Evolutionary conservation across 2,888 invertebrate species (phyloP).

Genomic region (Drosophila antonietae): DNA sequence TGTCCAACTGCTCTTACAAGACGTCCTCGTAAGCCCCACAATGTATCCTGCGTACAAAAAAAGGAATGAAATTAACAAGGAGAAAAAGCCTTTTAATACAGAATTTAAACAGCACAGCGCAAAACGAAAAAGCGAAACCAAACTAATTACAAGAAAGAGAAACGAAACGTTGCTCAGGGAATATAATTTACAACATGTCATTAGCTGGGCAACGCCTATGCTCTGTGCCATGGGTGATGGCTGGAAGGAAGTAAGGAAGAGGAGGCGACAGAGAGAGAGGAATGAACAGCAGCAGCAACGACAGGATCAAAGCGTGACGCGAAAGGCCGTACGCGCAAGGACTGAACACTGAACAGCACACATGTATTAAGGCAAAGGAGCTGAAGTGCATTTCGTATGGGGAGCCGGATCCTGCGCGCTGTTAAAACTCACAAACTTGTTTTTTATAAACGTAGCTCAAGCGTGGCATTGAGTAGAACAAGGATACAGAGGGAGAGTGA

Average conservation of each 20-base stretch:
- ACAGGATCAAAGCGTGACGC: conserved; percentile 80
- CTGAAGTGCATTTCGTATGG: conserved; percentile 60
- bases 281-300: conserved; percentile 23
- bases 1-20: conserved; percentile 26
- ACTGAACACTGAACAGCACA: conserved; percentile 42
- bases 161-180: conserved; percentile 28
- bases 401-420: conserved; percentile 63
- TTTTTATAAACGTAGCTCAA: conserved; percentile 62
- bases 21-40: neutral
- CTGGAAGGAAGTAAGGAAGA: conserved; percentile 4
- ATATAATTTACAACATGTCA: conserved; percentile 79
- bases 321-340: conserved; percentile 52
- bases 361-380: conserved; percentile 33
- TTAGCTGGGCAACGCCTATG: conserved; percentile 77
- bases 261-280: conserved; percentile 8
- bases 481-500: conserved; percentile 1
- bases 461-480: conserved; percentile 47
- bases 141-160: conserved; percentile 59
- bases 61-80: neutral
- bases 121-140: conserved; percentile 43
- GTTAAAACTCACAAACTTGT: conserved; percentile 63
- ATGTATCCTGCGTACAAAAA: neutral
- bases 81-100: conserved; percentile 15
- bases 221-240: conserved; percentile 43
- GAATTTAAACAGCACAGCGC: conserved; percentile 34